Conservation (phyloP, 1,140 invertebrate species). For the Trichonephila inaurata region DNA sequence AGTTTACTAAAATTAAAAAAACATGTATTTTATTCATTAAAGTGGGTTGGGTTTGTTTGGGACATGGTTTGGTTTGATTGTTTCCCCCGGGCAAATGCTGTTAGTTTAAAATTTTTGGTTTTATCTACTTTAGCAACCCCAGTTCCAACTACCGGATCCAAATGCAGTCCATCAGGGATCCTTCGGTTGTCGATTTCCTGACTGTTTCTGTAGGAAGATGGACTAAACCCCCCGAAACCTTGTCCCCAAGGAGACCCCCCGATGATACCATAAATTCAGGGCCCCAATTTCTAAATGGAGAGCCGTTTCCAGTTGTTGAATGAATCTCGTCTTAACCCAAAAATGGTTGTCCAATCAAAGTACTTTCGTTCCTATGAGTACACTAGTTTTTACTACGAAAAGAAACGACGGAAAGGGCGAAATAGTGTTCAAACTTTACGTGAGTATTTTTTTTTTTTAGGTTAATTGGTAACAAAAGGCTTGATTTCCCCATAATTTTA, state of each 20-base stretch:
- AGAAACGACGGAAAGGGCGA: conserved; percentile 91
- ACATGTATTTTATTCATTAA: no score
- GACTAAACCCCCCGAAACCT: conserved; percentile 88
- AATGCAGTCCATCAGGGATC: conserved; percentile 89
- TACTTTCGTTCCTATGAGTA: conserved; percentile 89
- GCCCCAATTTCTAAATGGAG: conserved; percentile 77
- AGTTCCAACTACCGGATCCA: conserved; percentile 77
- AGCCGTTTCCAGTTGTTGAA: conserved; percentile 67
- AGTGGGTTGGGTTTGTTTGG: no score
- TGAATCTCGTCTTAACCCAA: conserved; percentile 87
- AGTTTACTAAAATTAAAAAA: no score
- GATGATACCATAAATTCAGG: conserved; percentile 77
- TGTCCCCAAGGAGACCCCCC: conserved; percentile 77
- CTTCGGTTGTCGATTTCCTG: conserved; percentile 89
- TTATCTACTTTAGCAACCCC: conserved; percentile 58
- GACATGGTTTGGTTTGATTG: no score
- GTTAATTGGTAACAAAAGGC: no score
- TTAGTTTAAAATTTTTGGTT: no score
- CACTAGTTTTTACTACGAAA: conserved; percentile 91
- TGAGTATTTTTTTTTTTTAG: no score
- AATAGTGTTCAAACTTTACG: conserved; percentile 91
- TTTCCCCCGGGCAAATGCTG: no score
- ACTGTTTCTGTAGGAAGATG: conserved; percentile 97
- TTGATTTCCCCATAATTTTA: no score
- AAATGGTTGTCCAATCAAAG: conserved; percentile 89